Percentiles rank a stretch among this genome's conserved stretches.
phyloP scores from a whole-genome alignment of 2,888 invertebrate genomes.

The Brachylomia viminalis region DNA sequence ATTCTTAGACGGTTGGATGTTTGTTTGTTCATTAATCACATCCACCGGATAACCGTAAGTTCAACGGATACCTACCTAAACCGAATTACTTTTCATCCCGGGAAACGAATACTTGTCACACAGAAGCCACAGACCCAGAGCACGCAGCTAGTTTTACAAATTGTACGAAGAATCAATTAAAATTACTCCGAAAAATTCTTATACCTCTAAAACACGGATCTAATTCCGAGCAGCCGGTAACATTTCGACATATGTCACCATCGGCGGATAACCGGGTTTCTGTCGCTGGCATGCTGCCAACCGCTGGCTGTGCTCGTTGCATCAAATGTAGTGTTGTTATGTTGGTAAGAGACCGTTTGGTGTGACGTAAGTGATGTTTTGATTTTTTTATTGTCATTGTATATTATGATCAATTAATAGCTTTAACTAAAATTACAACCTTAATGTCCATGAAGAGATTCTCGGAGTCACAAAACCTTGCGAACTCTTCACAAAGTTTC shows the following conservation, averaged over 20 bases:
- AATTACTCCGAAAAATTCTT: constrained; percentile 11
- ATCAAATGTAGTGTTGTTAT: constrained; percentile 39
- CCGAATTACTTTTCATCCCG: constrained; percentile 1
- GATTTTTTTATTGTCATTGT: neutral
- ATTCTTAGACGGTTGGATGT: neutral
- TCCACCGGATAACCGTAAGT: neutral
- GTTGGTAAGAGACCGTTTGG: constrained; percentile 37
- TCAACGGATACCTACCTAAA: neutral
- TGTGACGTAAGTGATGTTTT: constrained; percentile 43
- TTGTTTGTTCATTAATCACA: constrained; percentile 1
- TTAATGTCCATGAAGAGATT: too few species aligned
- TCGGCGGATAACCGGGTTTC: constrained; percentile 53
- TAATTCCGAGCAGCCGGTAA: constrained; percentile 44
- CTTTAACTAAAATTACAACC: too few species aligned
- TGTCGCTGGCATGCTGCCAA: constrained; percentile 49
- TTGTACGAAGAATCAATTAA: constrained; percentile 30
- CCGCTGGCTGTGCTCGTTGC: constrained; percentile 40
- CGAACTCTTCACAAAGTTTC: neutral
- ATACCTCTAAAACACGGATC: constrained; percentile 30
- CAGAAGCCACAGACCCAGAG: neutral
- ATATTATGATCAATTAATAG: too few species aligned
- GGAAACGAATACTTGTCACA: neutral
- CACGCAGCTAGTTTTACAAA: constrained; percentile 7
- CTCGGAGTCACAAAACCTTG: too few species aligned
- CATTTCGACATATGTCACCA: constrained; percentile 59